Base-by-base conservation (phyloP, 2,888 invertebrate species). In the Latheticus oryzae region DNA sequence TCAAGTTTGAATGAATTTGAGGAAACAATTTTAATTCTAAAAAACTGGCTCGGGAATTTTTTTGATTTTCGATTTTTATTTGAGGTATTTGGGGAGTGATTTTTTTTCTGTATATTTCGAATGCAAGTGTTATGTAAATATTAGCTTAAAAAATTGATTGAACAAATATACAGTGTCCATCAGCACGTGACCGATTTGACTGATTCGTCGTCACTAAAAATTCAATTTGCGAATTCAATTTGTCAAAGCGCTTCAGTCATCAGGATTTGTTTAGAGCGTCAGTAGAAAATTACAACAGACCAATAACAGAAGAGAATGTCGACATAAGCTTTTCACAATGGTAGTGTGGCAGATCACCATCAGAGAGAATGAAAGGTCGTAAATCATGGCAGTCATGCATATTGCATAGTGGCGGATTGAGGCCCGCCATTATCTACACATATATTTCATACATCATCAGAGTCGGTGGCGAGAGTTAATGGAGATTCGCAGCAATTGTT, bases 341-440 rank as follows among this genome's bases (percentile, higher is more conserved):
- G 38, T 26, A 16, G 43, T 50, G 35, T 40, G 16, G 16, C 37
- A 32, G 58, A 54, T 54, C 58, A 54, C 19, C 58, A 53, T 58
- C 58, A 58, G 35, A 48, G 33, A 32, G 63, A 53, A 61, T 63
- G 63, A 60, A 63, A 57, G 54, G 48, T 58, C 55, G 55, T 63
- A 63, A 63, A 63, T 63, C 63, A 63, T 38, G 53, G 37, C 50
- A 38, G 59, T 63, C 67, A 67, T 70, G 68, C 70, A 72, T 66
- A 69, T 68, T 71, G 68, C 68, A 71, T 69, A 66, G 62, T 66
- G 54, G 58, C 43, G 63, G 63, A 65, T 65, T 38, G 63, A 65
- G 61, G 42, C 33, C 53, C 58, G 59, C 62, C 66, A 67, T 66
- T 68, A 68, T 66, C 66, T 61, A 64, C 66, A 61, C 66, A 63